Conservation (phyloP, 2,888 invertebrate species). For the Myathropa florea region DNA sequence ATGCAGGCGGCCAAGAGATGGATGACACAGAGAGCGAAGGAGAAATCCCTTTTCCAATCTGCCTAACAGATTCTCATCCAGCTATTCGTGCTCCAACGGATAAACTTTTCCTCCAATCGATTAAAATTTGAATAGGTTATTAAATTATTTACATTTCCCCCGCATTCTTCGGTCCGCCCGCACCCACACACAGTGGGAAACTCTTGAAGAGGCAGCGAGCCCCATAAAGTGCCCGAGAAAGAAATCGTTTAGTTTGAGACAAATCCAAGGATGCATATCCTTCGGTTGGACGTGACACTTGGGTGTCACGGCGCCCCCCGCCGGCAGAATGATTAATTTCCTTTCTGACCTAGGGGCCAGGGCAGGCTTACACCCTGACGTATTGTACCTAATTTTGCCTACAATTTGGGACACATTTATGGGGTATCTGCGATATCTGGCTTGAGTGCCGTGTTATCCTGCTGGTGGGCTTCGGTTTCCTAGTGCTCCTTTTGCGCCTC, state of each 20-base stretch:
- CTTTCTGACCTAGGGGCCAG: conserved; percentile 27
- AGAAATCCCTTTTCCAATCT: background rate
- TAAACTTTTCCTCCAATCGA: conserved; percentile 34
- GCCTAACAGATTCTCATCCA: background rate
- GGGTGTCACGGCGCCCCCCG: conserved; percentile 36
- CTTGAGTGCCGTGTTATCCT: conserved; percentile 24
- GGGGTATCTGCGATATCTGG: background rate
- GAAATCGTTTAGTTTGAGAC: conserved; percentile 21
- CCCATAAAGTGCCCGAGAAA: background rate
- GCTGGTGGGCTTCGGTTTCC: conserved; percentile 10
- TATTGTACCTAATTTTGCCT: conserved; percentile 47
- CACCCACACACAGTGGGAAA: background rate
- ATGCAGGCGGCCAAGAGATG: background rate
- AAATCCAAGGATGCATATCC: conserved; percentile 8
- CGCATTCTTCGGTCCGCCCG: too few species aligned
- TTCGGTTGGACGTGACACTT: conserved; percentile 24
- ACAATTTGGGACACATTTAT: conserved; percentile 47
- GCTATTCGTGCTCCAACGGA: background rate
- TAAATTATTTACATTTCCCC: conserved; percentile 40
- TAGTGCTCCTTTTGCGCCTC: background rate
- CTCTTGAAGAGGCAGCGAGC: background rate
- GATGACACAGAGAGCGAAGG: background rate
- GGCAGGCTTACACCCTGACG: conserved; percentile 23
- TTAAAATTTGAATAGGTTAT: conserved; percentile 47
- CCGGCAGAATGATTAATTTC: conserved; percentile 56